Percentiles rank a stretch among this genome's conserved stretches.
phyloP scores from a whole-genome alignment of 2,113 vertebrate species.

The Chionodraco myersi region DNA sequence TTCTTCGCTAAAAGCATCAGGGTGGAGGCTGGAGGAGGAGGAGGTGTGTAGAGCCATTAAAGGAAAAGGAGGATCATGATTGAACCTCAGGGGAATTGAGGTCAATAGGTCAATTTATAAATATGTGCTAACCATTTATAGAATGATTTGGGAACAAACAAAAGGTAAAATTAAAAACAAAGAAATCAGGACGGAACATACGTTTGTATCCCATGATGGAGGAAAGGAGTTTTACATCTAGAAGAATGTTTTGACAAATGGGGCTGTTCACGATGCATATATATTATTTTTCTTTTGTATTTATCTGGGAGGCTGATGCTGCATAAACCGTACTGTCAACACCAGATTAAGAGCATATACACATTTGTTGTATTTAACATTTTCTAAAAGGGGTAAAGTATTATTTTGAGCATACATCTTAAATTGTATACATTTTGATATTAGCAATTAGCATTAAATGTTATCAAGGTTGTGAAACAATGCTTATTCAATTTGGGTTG shows the following conservation, averaged over 20 bases:
- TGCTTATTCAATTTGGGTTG: no score
- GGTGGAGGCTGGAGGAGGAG: not conserved
- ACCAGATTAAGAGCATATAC: not conserved
- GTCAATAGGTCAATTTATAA: not conserved
- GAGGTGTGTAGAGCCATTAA: not conserved
- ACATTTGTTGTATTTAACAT: not conserved
- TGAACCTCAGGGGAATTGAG: not conserved
- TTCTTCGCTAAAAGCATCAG: no score
- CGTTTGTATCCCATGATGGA: not conserved
- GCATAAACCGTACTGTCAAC: not conserved
- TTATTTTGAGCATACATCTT: not conserved
- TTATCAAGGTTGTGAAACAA: no score
- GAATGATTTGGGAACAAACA: not conserved
- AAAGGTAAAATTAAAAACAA: not conserved
- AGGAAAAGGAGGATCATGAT: not conserved
- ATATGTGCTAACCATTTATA: not conserved
- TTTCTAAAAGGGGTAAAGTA: not conserved
- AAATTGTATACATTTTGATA: not conserved
- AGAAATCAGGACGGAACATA: not conserved
- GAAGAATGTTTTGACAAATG: no score
- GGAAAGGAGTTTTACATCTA: no score
- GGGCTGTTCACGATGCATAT: no score
- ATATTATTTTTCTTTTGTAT: no score
- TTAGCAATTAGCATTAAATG: no score
- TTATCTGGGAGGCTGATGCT: not conserved